phyloP scores from a whole-genome alignment of 2,113 vertebrate genomes.

The Dasypus novemcinctus region DNA sequence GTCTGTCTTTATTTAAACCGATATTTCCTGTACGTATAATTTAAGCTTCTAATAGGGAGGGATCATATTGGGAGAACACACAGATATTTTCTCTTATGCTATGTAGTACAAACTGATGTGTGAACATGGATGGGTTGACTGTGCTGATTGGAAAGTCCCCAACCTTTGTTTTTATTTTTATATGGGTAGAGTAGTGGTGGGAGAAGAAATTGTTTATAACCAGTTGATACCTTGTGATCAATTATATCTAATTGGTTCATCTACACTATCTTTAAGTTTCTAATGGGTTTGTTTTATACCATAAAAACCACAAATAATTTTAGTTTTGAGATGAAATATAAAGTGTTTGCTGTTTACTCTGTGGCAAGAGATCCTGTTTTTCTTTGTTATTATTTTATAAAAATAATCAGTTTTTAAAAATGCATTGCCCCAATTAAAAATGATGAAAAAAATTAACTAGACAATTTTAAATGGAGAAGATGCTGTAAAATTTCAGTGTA shows the following conservation, averaged over 20 bases:
- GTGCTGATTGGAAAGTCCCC: neutral
- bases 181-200: neutral
- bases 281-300: neutral
- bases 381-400: conserved; percentile 52
- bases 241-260: neutral
- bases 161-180: conserved; percentile 30
- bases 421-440: neutral
- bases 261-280: conserved; percentile 32
- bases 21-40: conserved; percentile 40
- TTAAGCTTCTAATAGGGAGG: conserved; percentile 35
- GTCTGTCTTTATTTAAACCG: conserved; percentile 59
- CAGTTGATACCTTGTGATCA: neutral
- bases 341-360: neutral
- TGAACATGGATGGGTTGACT: conserved; percentile 25
- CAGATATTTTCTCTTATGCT: conserved; percentile 51
- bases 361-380: neutral
- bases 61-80: neutral
- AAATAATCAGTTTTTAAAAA: conserved; percentile 39
- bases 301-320: conserved; percentile 27
- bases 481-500: neutral
- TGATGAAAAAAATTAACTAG: conserved; percentile 21
- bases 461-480: neutral
- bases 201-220: neutral
- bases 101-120: neutral
- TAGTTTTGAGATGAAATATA: neutral